phyloP scores from a whole-genome alignment of 1,140 invertebrate species.

The Pomacea maculata region DNA sequence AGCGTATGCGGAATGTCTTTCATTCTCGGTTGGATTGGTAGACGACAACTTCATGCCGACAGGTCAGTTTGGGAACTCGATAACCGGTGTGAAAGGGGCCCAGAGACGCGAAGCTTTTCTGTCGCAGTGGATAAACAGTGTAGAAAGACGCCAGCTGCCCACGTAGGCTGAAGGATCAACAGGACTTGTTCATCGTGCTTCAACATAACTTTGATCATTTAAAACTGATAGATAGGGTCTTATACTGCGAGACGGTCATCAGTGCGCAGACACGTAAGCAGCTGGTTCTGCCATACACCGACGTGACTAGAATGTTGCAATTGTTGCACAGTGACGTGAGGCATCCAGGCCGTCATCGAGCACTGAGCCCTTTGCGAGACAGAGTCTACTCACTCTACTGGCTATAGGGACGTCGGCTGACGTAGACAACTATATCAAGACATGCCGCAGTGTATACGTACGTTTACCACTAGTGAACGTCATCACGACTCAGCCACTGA shows the following conservation, averaged over 20 bases:
- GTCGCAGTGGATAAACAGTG: background rate
- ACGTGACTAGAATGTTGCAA: background rate
- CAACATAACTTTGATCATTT: background rate
- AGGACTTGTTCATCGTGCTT: too few relatives aligned
- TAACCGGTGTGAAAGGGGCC: background rate
- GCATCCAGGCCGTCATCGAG: slow-evolving; percentile 25
- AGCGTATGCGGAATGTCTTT: background rate
- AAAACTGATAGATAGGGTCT: background rate
- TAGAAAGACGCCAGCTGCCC: background rate
- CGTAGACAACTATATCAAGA: slow-evolving; percentile 12
- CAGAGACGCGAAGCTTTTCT: background rate
- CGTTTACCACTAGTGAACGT: slow-evolving; percentile 2
- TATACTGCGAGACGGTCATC: background rate
- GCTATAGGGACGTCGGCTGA: slow-evolving; percentile 13
- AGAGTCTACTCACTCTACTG: slow-evolving; percentile 29
- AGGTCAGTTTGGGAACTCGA: background rate
- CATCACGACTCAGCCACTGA: slow-evolving; percentile 7
- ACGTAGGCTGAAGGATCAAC: too few relatives aligned
- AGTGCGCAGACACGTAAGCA: background rate
- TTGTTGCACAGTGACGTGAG: slow-evolving; percentile 25
- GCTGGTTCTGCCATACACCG: slow-evolving; percentile 4
- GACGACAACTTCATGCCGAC: background rate
- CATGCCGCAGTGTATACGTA: background rate
- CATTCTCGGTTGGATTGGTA: background rate
- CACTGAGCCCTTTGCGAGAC: background rate